Conservation (phyloP, 2,797 vertebrate genomes). For the Glossophaga mutica region DNA sequence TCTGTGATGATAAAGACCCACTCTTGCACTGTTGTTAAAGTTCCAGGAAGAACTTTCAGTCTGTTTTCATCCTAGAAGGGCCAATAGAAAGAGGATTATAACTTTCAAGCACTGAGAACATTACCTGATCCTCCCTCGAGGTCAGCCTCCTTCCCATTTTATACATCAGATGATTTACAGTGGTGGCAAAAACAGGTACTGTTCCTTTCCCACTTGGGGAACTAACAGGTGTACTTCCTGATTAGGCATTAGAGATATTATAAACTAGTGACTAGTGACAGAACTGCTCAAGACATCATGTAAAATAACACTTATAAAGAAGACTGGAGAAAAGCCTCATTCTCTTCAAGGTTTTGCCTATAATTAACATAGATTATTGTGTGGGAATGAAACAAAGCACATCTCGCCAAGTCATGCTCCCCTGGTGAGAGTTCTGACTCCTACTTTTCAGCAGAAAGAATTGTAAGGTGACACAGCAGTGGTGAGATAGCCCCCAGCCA, state of each 20-base stretch:
- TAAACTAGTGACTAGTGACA: background rate
- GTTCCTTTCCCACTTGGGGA: background rate
- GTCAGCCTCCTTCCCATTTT: background rate
- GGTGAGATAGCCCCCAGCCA: background rate
- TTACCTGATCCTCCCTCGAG: background rate
- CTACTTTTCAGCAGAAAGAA: background rate
- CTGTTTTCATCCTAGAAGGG: background rate
- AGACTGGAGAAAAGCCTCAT: background rate
- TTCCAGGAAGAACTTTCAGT: background rate
- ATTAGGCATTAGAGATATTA: background rate
- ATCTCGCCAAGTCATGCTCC: background rate
- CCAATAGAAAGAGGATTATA: background rate
- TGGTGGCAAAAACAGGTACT: background rate
- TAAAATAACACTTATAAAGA: background rate
- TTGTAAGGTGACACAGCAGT: background rate
- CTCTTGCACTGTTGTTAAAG: background rate
- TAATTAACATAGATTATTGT: background rate
- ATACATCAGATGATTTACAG: background rate
- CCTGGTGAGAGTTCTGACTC: background rate
- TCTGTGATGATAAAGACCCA: background rate
- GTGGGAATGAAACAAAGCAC: background rate
- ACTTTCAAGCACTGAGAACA: background rate
- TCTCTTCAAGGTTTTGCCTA: background rate
- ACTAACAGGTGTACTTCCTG: background rate
- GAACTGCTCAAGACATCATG: background rate